phyloP scores from a whole-genome alignment of 2,797 vertebrate species.

The Luscinia megarhynchos region DNA sequence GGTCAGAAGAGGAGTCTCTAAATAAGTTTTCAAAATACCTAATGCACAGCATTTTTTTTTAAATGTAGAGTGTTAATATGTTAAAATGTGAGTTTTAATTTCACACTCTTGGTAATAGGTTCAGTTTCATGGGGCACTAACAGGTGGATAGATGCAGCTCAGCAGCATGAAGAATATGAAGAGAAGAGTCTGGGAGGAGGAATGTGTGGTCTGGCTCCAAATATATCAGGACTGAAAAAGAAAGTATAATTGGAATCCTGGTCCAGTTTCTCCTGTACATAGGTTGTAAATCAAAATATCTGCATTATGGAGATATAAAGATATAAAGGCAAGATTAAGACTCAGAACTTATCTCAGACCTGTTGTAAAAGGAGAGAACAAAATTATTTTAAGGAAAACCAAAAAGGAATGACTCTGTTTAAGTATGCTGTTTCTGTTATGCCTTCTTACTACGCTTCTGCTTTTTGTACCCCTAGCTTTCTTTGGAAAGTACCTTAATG shows the following conservation, averaged over 20 bases:
- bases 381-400: background rate
- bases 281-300: background rate
- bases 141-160: background rate
- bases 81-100: background rate
- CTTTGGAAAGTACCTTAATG: constrained; percentile 98
- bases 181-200: background rate
- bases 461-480: constrained; percentile 83
- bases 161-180: background rate
- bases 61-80: background rate
- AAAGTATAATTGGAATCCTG: background rate
- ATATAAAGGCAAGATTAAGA: background rate
- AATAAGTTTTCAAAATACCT: background rate
- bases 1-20: background rate
- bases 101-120: background rate
- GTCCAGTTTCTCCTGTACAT: background rate
- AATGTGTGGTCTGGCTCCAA: background rate
- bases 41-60: background rate
- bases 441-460: background rate
- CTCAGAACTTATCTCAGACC: background rate
- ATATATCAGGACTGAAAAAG: background rate
- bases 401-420: background rate
- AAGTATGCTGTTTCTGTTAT: background rate
- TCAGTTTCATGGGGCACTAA: background rate
- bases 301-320: background rate
- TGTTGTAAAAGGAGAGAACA: background rate